Conservation (phyloP, 2,113 vertebrate genomes). For the Collichthys lucidus region DNA sequence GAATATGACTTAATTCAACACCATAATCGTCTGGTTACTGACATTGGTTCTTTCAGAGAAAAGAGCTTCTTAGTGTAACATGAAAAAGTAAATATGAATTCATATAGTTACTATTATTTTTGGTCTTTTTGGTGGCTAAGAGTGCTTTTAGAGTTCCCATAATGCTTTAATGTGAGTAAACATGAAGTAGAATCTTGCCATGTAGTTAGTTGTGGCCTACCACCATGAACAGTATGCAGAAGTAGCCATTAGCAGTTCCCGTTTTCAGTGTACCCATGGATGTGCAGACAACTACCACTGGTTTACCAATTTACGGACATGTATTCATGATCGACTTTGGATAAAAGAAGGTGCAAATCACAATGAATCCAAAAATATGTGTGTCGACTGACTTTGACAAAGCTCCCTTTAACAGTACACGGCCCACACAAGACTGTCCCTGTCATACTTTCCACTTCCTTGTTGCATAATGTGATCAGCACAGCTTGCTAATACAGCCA, state of each 20-base stretch:
- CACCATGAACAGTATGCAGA: background rate
- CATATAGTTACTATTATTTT: background rate
- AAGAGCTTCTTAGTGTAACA: background rate
- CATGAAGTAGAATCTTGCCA: constrained; percentile 2
- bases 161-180: background rate
- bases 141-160: background rate
- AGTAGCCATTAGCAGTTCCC: background rate
- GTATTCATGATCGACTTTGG: accelerated
- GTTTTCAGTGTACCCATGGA: background rate
- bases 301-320: background rate
- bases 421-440: background rate
- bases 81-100: too few relatives aligned
- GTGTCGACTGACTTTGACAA: background rate
- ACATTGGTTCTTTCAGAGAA: background rate
- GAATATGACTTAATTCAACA: background rate
- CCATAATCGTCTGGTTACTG: too few relatives aligned
- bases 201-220: background rate
- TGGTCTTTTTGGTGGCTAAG: background rate
- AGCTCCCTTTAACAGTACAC: background rate
- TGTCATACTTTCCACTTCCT: background rate
- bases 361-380: background rate
- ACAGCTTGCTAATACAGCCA: background rate
- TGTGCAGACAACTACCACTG: background rate
- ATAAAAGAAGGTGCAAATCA: background rate
- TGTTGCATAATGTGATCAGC: background rate